phyloP scores from a whole-genome alignment of 2,113 vertebrate genomes.

The Percina caprodes region DNA sequence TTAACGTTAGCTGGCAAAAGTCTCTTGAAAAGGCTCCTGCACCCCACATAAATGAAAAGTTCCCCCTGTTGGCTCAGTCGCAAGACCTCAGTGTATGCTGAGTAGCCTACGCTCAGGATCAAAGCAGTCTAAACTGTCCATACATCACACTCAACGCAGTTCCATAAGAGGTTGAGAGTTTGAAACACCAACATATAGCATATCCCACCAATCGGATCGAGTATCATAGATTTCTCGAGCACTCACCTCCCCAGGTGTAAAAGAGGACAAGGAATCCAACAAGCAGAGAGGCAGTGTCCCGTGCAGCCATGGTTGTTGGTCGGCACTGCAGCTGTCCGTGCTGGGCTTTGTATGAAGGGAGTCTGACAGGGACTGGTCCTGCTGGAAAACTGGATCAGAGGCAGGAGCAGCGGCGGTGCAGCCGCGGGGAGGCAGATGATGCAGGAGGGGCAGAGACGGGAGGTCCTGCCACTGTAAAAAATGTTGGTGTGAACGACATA shows the following conservation, averaged over 20 bases:
- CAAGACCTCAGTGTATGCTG: neutral
- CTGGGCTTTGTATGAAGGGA: slow-evolving; percentile 22
- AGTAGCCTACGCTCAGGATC: no score
- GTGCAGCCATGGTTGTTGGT: slow-evolving; percentile 70
- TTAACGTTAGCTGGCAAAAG: no score
- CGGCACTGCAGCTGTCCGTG: slow-evolving; percentile 44
- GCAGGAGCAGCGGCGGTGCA: slow-evolving; percentile 4
- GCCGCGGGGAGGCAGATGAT: slow-evolving; percentile 50
- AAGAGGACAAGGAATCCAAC: slow-evolving; percentile 69
- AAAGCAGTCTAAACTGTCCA: neutral
- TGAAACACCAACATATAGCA: neutral
- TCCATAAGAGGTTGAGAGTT: neutral
- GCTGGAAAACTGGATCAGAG: slow-evolving; percentile 34
- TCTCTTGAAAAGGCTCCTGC: neutral
- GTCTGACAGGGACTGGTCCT: slow-evolving; percentile 45
- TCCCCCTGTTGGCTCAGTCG: neutral
- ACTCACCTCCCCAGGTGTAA: slow-evolving; percentile 80
- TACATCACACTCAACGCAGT: neutral
- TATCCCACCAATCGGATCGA: neutral
- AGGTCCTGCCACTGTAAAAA: slow-evolving; percentile 61
- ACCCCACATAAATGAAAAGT: neutral
- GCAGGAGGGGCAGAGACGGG: slow-evolving; percentile 41
- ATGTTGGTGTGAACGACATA: neutral
- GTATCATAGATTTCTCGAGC: neutral
- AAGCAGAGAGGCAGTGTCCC: slow-evolving; percentile 51